Conservation (phyloP, 37 sponge, comb jelly and placozoan genomes). For the Halisarca cf. caerulea region DNA sequence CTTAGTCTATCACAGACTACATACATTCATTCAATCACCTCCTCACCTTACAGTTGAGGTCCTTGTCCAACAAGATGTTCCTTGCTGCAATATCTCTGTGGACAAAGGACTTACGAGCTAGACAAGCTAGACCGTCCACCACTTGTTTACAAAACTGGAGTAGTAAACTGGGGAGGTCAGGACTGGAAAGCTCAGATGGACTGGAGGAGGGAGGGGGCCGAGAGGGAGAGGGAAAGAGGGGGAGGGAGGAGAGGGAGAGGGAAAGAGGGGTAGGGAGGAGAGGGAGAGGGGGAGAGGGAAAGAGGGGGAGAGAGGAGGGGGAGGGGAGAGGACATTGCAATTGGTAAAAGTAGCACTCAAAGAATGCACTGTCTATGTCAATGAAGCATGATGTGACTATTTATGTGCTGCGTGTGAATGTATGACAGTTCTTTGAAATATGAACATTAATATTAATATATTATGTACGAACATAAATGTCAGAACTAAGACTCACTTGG, state of each 20-base stretch:
- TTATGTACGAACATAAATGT: no score
- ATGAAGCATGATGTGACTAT: no score
- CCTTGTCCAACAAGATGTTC: constrained; percentile 25
- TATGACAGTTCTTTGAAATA: no score
- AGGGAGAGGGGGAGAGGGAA: no score
- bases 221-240: not conserved
- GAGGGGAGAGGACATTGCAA: not conserved
- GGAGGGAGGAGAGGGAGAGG: not conserved
- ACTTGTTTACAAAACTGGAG: constrained; percentile 34
- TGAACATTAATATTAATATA: no score
- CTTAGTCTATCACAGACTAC: no score
- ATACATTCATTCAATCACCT: not conserved
- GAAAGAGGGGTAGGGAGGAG: no score
- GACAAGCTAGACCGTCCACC: constrained; percentile 25
- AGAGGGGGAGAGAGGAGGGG: not conserved
- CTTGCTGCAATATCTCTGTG: constrained; percentile 47
- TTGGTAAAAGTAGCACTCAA: no score
- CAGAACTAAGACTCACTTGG: no score
- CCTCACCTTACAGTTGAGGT: constrained; percentile 30
- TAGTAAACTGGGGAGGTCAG: constrained; percentile 21
- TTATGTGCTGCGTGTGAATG: no score
- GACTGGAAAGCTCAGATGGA: not conserved
- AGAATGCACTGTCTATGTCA: no score
- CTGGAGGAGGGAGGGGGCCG: not conserved
- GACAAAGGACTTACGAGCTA: constrained; percentile 34